A percentile compares a stretch with the other conserved stretches of the same genome.
Evolutionary conservation across 2,888 invertebrate species (phyloP).

Genomic region (Sepiola atlantica): DNA sequence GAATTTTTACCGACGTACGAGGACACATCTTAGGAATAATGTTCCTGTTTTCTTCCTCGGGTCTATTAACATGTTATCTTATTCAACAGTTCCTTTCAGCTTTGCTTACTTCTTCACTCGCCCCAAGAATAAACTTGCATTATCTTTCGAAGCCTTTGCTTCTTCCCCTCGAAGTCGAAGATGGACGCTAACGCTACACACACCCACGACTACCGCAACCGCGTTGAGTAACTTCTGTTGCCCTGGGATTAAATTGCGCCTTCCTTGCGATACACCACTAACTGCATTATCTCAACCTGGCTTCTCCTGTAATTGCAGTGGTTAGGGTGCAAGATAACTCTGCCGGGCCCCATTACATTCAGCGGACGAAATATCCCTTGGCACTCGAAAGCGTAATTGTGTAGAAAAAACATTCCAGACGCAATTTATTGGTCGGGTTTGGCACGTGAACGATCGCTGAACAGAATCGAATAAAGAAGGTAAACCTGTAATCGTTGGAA

Average conservation of each 20-base stretch:
- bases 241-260: background rate
- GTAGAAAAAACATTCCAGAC: background rate
- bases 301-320: background rate
- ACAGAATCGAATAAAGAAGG: background rate
- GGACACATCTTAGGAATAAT: too few species aligned
- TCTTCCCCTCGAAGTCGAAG: background rate
- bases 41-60: too few species aligned
- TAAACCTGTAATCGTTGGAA: background rate
- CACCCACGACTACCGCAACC: background rate
- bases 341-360: background rate
- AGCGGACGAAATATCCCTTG: background rate
- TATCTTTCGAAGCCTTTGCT: background rate
- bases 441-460: background rate
- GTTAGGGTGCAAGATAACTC: background rate
- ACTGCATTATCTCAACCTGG: background rate
- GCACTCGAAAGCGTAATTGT: background rate
- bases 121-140: background rate
- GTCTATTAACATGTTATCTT: too few species aligned
- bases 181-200: background rate
- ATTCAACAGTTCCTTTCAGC: too few species aligned
- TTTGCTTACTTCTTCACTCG: background rate
- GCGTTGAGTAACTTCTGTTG: background rate
- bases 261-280: background rate
- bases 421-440: background rate
- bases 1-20: too few species aligned